phyloP scores from a whole-genome alignment of 2,797 vertebrate genomes.

The Platalea minor region DNA sequence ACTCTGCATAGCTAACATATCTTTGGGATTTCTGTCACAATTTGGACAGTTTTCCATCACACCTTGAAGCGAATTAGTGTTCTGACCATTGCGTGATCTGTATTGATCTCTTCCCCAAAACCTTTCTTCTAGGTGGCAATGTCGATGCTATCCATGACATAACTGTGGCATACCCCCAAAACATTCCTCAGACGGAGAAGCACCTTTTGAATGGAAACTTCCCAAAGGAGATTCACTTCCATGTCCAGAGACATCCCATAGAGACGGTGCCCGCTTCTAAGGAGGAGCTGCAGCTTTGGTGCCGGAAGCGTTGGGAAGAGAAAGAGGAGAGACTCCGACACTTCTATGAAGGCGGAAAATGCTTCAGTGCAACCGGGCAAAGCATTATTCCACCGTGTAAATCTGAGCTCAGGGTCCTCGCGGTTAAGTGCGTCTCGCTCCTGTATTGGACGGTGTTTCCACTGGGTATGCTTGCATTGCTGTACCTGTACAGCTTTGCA shows the following conservation, averaged over 20 bases:
- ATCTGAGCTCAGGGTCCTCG: slow-evolving; percentile 86
- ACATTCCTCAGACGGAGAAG: slow-evolving; percentile 94
- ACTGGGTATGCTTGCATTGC: slow-evolving; percentile 71
- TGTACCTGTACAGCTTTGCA: slow-evolving; percentile 82
- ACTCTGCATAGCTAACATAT: neutral
- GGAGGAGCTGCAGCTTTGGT: slow-evolving; percentile 89
- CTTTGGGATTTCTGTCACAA: neutral
- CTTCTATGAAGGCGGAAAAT: slow-evolving; percentile 84
- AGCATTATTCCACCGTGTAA: slow-evolving; percentile 88
- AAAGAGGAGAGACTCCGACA: slow-evolving; percentile 86
- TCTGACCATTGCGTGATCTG: neutral
- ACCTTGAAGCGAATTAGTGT: neutral
- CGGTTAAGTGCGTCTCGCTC: slow-evolving; percentile 86
- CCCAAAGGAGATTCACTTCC: slow-evolving; percentile 95
- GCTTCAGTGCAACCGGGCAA: slow-evolving; percentile 78
- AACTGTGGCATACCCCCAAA: slow-evolving; percentile 95
- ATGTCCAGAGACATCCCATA: slow-evolving; percentile 85
- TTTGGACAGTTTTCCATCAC: neutral
- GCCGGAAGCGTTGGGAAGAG: slow-evolving; percentile 90
- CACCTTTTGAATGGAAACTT: slow-evolving; percentile 90
- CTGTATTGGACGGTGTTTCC: slow-evolving; percentile 91
- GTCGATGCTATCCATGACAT: slow-evolving; percentile 95
- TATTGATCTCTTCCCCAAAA: neutral
- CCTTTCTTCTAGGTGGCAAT: slow-evolving; percentile 81
- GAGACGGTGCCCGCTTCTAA: slow-evolving; percentile 78